Percentiles rank a stretch among this genome's conserved stretches.
Evolutionary conservation across 2,113 vertebrate genomes (phyloP).

Genomic region (Garra rufa): DNA sequence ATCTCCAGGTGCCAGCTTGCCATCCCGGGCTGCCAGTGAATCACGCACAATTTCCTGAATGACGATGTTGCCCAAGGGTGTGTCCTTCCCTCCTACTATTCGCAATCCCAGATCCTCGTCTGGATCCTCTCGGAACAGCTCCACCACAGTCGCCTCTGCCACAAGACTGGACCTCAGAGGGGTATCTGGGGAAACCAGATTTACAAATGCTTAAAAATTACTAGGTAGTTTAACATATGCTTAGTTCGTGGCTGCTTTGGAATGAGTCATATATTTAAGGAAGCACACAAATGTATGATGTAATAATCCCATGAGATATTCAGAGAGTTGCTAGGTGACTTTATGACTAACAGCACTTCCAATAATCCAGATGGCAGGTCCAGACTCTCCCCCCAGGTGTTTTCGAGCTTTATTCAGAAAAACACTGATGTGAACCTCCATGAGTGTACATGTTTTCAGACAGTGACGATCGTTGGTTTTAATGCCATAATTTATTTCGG

Average conservation of each 20-base stretch:
- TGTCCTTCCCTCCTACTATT: slow-evolving; percentile 92
- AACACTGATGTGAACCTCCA: slow-evolving; percentile 28
- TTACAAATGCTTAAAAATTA: slow-evolving; percentile 9
- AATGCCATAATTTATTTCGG: neutral
- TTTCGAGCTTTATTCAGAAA: slow-evolving; percentile 45
- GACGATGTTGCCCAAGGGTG: slow-evolving; percentile 88
- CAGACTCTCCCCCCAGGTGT: slow-evolving; percentile 33
- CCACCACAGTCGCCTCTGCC: slow-evolving; percentile 84
- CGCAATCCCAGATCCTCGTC: slow-evolving; percentile 87
- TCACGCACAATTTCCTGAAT: slow-evolving; percentile 87
- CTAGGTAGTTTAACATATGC: neutral
- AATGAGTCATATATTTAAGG: slow-evolving; percentile 20
- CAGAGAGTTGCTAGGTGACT: slow-evolving; percentile 54
- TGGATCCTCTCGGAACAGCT: slow-evolving; percentile 82
- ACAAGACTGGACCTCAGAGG: slow-evolving; percentile 85
- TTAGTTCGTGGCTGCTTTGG: neutral
- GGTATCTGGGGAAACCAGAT: slow-evolving; percentile 71
- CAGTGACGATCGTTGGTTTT: slow-evolving; percentile 33
- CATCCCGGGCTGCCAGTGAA: slow-evolving; percentile 81
- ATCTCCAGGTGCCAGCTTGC: slow-evolving; percentile 88
- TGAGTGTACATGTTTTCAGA: slow-evolving; percentile 37
- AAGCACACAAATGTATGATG: neutral
- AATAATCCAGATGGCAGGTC: neutral
- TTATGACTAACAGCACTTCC: slow-evolving; percentile 49
- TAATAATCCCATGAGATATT: slow-evolving; percentile 27